Conservation (phyloP, 2,797 vertebrate genomes). For the Enteromius radiatus region DNA sequence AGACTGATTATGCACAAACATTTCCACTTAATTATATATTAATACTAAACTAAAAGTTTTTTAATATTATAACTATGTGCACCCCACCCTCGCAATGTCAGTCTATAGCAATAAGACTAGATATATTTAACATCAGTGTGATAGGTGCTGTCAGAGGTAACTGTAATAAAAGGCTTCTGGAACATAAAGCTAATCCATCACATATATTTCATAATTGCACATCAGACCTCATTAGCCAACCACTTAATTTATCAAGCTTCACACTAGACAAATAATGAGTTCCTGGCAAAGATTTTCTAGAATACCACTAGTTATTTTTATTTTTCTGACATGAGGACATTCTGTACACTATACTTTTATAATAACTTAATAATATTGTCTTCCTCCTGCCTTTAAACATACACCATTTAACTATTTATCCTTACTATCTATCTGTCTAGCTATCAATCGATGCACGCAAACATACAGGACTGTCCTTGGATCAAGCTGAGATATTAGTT, state of each 20-base stretch:
- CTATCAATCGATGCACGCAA: not conserved
- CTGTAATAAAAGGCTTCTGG: constrained; percentile 33
- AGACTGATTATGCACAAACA: not conserved
- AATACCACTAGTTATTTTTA: not conserved
- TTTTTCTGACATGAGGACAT: not conserved
- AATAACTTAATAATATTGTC: not conserved
- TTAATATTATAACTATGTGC: not conserved
- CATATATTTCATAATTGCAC: constrained; percentile 27
- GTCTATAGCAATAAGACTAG: not conserved
- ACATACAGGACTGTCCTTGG: not conserved
- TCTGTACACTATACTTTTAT: not conserved
- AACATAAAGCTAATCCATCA: constrained; percentile 21
- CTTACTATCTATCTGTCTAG: not conserved
- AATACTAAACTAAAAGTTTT: constrained; percentile 2
- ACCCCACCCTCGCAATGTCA: not conserved
- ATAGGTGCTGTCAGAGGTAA: constrained; percentile 17
- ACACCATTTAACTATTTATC: no score
- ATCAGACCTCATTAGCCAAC: constrained; percentile 17
- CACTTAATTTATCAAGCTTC: constrained; percentile 1
- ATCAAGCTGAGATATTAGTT: constrained; percentile 12
- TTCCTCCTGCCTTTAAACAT: not conserved
- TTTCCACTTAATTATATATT: not conserved
- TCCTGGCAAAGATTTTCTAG: not conserved
- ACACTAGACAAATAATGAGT: not conserved
- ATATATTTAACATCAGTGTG: constrained; percentile 20